Evolutionary conservation across 1,140 invertebrate genomes (phyloP), one percentile per base, ranked within the genome.

Genomic region (Limonius californicus): DNA sequence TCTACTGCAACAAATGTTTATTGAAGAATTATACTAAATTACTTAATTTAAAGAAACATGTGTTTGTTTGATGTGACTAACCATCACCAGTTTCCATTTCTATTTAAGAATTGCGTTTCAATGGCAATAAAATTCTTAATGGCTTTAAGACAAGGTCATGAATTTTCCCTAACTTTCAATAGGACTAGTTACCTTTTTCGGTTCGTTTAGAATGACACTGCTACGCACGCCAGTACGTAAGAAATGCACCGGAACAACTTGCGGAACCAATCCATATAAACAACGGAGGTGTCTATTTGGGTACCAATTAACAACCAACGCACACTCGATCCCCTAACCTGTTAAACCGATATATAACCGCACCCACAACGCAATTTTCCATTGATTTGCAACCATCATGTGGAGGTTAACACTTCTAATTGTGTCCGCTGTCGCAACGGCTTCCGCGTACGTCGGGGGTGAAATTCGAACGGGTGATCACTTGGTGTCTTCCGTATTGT

Each of bases 401-500:
- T 64, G 61, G 45, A 42, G 61, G n/a, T 59, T 42, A 64, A 47
- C 66, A 63, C 59, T 58, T 39, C 20, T 16, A 12, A 54, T 27
- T 50, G 9, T 47, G 12, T 19, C 23, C 15, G 18, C 20, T 15
- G 14, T 35, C 1, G 57, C 21, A 11, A 8, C 27, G 1, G 53
- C 53, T 2, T 7, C 2, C n/a, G 53, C 27, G 35, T 47, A 19
- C 9, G 21, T 12, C 47, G 32, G 30, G 35, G 21, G 27, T 55
- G 60, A 27, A 55, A 27, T 55, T 23, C 79, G 82, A 62, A 81
- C 85, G 62, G 83, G 84, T 72, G 84, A 87, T 65, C 86, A 89
- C 72, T 80, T 90, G 14, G 80, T 91, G 23, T 82, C 84, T 12
- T 83, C 82, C 67, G 87, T 90, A 57, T 78, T 90, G 65, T 85